Percentiles rank a stretch among this genome's conserved stretches.
Evolutionary conservation across 2,888 invertebrate genomes (phyloP).

Genomic region (Cataglyphis cursor): DNA sequence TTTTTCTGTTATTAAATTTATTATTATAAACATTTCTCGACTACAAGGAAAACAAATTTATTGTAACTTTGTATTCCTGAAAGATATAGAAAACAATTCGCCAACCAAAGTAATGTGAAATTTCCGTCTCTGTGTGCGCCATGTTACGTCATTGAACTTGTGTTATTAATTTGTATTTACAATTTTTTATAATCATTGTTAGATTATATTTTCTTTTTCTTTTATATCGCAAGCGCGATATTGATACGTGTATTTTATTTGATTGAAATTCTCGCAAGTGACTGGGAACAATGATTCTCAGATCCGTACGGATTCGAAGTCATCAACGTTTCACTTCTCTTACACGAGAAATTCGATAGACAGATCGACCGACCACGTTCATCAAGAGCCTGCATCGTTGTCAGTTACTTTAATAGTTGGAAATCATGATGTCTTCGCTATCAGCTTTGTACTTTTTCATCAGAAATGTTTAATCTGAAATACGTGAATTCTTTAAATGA

Average conservation of each 20-base stretch:
- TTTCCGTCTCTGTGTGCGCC: background rate
- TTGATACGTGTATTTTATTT: constrained; percentile 1
- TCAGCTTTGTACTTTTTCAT: background rate
- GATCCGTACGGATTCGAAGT: background rate
- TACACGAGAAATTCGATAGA: constrained; percentile 62
- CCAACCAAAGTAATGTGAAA: background rate
- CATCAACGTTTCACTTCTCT: constrained; percentile 42
- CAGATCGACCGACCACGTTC: constrained; percentile 55
- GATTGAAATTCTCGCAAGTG: constrained; percentile 12
- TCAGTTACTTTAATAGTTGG: background rate
- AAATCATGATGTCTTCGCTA: background rate
- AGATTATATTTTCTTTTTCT: background rate
- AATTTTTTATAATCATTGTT: constrained; percentile 20
- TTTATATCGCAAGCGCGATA: constrained; percentile 10
- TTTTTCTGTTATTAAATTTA: background rate
- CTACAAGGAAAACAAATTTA: background rate
- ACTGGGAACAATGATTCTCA: constrained; percentile 19
- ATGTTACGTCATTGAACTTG: background rate
- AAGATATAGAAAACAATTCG: background rate
- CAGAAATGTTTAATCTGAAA: background rate
- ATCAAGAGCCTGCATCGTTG: constrained; percentile 21
- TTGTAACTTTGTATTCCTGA: background rate
- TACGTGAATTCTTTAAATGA: background rate
- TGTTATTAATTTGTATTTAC: background rate
- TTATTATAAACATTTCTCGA: background rate